A percentile compares a stretch with the other conserved stretches of the same genome.
These are phyloP conservation scores for Achatina immaculata DNA, from an alignment of 1,140 invertebrate species.

Conservation along the genomic window DNA sequence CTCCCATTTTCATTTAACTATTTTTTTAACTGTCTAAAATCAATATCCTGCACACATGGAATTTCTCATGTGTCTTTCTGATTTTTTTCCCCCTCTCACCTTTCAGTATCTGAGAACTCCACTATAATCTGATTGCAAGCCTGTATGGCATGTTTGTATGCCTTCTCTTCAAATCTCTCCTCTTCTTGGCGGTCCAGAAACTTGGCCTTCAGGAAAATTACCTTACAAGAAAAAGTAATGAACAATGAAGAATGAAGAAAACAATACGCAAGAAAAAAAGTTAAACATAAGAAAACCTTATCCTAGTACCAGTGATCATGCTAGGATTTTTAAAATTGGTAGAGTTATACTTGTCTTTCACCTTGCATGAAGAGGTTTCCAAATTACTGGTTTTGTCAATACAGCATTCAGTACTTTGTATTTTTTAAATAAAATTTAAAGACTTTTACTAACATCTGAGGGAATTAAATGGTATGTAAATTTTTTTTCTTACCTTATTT, in stretches of 20 bases:
- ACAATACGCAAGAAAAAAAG: neutral
- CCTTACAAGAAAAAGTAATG: constrained; percentile 40
- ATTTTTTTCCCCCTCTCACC: too few relatives aligned
- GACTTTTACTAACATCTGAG: neutral
- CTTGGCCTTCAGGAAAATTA: constrained; percentile 73
- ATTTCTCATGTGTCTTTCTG: too few relatives aligned
- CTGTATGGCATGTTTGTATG: constrained; percentile 78
- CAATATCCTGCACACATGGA: too few relatives aligned
- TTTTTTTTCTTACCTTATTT: too few relatives aligned
- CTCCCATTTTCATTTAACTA: too few relatives aligned
- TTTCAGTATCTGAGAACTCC: constrained; percentile 64
- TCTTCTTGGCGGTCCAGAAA: constrained; percentile 77
- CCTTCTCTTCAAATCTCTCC: constrained; percentile 76
- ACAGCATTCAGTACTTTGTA: too few relatives aligned
- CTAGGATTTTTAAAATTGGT: neutral
- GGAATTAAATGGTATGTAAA: too few relatives aligned
- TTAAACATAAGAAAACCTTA: neutral
- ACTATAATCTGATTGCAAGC: constrained; percentile 79
- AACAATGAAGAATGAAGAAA: constrained; percentile 7
- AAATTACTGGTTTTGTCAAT: too few relatives aligned
- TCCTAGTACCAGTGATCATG: neutral
- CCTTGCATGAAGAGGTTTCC: too few relatives aligned
- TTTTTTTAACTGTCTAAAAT: too few relatives aligned
- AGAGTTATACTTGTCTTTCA: too few relatives aligned
- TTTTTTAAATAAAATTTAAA: neutral